A percentile compares a stretch with the other conserved stretches of the same genome.
Evolutionary conservation across 1,140 invertebrate genomes (phyloP).

Genomic region (Hermetia illucens): DNA sequence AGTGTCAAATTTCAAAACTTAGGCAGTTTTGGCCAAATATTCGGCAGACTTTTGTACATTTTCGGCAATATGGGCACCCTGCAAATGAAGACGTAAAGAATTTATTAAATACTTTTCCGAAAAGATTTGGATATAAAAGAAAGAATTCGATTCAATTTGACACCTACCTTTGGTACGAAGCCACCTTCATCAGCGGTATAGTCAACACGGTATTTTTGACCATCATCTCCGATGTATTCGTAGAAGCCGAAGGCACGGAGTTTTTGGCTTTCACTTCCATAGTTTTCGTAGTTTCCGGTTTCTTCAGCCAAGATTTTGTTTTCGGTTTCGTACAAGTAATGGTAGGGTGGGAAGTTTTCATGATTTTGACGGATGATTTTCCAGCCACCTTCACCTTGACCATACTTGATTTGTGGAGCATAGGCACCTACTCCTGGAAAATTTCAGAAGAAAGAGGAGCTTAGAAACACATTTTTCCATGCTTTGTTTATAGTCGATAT

Average conservation of each 20-base stretch:
- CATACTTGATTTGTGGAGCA: no score
- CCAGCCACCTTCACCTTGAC: not conserved
- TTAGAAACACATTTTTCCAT: no score
- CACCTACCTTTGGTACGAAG: slow-evolving; percentile 33
- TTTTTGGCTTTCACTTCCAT: slow-evolving; percentile 34
- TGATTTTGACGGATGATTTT: slow-evolving; percentile 4
- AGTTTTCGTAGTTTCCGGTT: slow-evolving; percentile 33
- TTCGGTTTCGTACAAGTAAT: slow-evolving; percentile 44
- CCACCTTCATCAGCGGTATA: slow-evolving; percentile 45
- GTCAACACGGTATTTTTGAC: slow-evolving; percentile 33
- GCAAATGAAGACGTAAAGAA: no score
- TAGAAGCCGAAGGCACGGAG: slow-evolving; percentile 38
- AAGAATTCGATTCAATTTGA: no score
- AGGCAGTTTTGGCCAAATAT: not conserved
- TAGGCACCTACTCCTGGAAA: no score
- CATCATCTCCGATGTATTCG: slow-evolving; percentile 33
- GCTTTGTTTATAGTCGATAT: no score
- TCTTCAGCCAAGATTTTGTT: slow-evolving; percentile 44
- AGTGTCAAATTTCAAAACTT: no score
- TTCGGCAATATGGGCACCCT: not conserved
- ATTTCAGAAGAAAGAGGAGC: no score
- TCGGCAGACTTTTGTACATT: not conserved
- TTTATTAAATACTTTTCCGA: no score
- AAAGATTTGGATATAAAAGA: no score
- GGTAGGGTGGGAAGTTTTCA: slow-evolving; percentile 21